These are phyloP conservation scores for Anableps anableps DNA, from an alignment of 2,797 vertebrate genomes.

Conservation along the genomic window DNA sequence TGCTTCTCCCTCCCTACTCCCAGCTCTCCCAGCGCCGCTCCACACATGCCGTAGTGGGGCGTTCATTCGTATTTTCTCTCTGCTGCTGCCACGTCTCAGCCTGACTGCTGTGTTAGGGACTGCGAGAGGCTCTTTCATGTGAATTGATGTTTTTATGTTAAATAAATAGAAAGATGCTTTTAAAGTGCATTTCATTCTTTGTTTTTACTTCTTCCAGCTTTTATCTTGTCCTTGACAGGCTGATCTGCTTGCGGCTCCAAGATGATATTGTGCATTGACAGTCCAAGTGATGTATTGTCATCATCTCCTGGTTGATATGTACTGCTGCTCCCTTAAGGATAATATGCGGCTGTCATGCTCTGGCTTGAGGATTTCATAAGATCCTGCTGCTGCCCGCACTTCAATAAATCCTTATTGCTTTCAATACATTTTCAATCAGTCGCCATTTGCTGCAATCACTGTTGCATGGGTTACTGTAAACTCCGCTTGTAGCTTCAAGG, in stretches of 20 bases:
- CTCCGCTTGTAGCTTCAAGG: slow-evolving; percentile 27
- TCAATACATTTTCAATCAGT: slow-evolving; percentile 51
- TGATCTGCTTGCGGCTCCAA: slow-evolving; percentile 35
- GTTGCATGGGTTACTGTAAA: slow-evolving; percentile 34
- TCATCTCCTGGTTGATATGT: slow-evolving; percentile 55
- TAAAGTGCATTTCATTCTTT: slow-evolving; percentile 2
- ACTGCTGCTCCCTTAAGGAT: slow-evolving; percentile 52
- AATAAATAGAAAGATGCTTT: slow-evolving; percentile 5
- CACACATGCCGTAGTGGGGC: slow-evolving; percentile 66
- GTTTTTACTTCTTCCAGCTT: neutral
- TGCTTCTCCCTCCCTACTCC: slow-evolving; percentile 56
- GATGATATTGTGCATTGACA: slow-evolving; percentile 50
- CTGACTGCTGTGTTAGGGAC: slow-evolving; percentile 56
- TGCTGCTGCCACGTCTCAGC: slow-evolving; percentile 69
- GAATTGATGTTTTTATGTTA: slow-evolving; percentile 35
- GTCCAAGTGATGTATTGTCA: slow-evolving; percentile 54
- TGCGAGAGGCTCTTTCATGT: slow-evolving; percentile 42
- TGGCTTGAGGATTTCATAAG: slow-evolving; percentile 40
- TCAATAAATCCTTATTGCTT: slow-evolving; percentile 66
- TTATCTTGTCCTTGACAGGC: slow-evolving; percentile 10
- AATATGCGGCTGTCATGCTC: slow-evolving; percentile 51
- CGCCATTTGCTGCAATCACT: slow-evolving; percentile 52
- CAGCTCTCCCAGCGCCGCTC: slow-evolving; percentile 63
- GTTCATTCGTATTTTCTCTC: slow-evolving; percentile 57
- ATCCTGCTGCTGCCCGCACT: slow-evolving; percentile 33